These are phyloP conservation scores for Nyctibius bracteatus DNA, from an alignment of 2,113 vertebrate genomes.

Conservation along the genomic window DNA sequence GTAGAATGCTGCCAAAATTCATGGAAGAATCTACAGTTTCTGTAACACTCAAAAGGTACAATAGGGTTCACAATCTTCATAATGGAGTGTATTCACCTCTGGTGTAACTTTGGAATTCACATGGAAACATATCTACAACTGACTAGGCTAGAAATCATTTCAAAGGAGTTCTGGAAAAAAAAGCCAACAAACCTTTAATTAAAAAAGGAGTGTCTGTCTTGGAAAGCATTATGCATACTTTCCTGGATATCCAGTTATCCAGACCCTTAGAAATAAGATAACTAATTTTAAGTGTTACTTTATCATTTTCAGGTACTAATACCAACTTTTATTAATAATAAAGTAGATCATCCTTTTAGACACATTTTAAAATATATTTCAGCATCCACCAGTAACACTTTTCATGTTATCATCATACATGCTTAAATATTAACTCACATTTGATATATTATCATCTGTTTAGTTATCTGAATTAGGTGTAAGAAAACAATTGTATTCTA, in stretches of 20 bases:
- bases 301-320: no score
- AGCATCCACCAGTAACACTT: not conserved
- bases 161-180: not conserved
- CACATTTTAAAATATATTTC: not conserved
- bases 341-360: not conserved
- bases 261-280: not conserved
- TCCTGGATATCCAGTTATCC: not conserved
- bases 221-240: not conserved
- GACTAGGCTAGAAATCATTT: not conserved
- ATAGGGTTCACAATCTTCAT: not conserved
- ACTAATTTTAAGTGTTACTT: no score
- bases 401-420: not conserved
- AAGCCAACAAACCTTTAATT: not conserved
- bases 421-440: not conserved
- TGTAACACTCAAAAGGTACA: not conserved
- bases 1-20: not conserved
- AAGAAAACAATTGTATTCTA: not conserved
- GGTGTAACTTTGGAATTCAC: not conserved
- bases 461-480: not conserved
- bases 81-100: not conserved
- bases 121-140: not conserved
- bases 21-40: not conserved
- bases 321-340: no score
- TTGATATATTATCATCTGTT: not conserved
- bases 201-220: not conserved